Evolutionary conservation across 2,888 invertebrate genomes (phyloP).

Genomic region (Latrodectus elegans): DNA sequence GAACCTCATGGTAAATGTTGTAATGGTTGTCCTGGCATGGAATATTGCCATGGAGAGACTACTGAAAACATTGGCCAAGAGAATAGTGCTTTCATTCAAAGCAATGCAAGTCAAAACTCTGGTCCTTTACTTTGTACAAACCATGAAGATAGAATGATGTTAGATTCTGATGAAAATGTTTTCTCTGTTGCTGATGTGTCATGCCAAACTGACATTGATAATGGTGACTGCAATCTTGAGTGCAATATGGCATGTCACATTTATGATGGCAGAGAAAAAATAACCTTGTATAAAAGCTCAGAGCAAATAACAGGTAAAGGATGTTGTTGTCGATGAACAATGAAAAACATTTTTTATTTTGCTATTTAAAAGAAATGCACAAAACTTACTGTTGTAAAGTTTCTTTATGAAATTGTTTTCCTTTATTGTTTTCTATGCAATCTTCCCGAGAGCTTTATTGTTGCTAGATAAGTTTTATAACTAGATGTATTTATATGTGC

Average conservation of each 20-base stretch:
- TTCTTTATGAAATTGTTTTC: background rate
- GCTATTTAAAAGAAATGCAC: background rate
- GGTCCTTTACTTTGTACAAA: conserved; percentile 25
- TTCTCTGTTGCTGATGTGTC: conserved; percentile 35
- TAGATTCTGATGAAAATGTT: conserved; percentile 3
- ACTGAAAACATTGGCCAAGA: background rate
- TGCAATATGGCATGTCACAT: conserved; percentile 23
- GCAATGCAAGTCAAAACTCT: background rate
- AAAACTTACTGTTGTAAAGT: background rate
- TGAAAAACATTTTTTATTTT: background rate
- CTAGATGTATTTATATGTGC: background rate
- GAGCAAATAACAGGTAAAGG: conserved; percentile 32
- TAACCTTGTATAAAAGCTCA: conserved; percentile 43
- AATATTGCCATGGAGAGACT: conserved; percentile 39
- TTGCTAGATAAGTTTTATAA: background rate
- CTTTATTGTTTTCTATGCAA: background rate
- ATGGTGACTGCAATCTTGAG: background rate
- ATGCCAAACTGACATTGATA: conserved; percentile 52
- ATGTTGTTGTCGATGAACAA: conserved; percentile 32
- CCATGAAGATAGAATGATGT: background rate
- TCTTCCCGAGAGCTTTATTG: background rate
- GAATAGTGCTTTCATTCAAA: background rate
- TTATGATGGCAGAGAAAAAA: conserved; percentile 21
- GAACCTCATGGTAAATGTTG: conserved; percentile 67
- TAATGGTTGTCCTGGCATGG: conserved; percentile 69